Base-by-base conservation (phyloP, 2,797 vertebrate genomes). In the Nasua narica region DNA sequence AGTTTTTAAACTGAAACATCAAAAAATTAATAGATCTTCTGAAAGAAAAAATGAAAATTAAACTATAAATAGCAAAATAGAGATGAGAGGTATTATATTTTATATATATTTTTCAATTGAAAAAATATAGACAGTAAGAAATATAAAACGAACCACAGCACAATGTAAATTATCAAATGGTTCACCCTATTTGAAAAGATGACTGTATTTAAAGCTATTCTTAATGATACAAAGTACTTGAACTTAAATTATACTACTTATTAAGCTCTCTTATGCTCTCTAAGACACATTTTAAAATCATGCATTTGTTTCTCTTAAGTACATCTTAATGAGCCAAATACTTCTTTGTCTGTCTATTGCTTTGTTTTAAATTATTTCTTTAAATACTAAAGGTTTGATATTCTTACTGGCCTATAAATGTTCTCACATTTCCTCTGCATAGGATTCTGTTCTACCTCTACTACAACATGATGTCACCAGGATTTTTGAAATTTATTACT, bases 1-100 rank as follows among this genome's bases (percentile, higher is more conserved):
- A 91, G 40, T 88, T 95, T 91, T 88, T 88, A 94, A 91, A 50
- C 7, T 23, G 50, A 96, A 96, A 94, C 54, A 92, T 54, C 52
- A 56, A 58, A 91, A 91, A 91, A 35, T 13, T 58, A 27, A 46
- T 15, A 58, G 37, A 88, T 58, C 70, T 76, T 84, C 46, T 58
- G 46, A 58, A 43, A 46, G 29, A 62, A 88, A 92, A 96, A 46
- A 65, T 25, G 13, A 89, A 93, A 92, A 94, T 50, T 27, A 77
- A 86, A 91, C 6, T 67, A 54, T 76, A 91, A 89, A 65, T n/a
- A 92, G 25, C 27, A 95, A 97, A 95, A 79, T 3, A 14, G 21
- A 88, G 23, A 90, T 35, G 43, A 89, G 29, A 58, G 27, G 81
- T 50, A 21, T 48, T 69, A 70, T 43, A 37, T 25, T 25, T 32